Evolutionary conservation across 2,888 invertebrate genomes (phyloP), one percentile per base, ranked within the genome.

Genomic region (Parascotia fuliginaria): DNA sequence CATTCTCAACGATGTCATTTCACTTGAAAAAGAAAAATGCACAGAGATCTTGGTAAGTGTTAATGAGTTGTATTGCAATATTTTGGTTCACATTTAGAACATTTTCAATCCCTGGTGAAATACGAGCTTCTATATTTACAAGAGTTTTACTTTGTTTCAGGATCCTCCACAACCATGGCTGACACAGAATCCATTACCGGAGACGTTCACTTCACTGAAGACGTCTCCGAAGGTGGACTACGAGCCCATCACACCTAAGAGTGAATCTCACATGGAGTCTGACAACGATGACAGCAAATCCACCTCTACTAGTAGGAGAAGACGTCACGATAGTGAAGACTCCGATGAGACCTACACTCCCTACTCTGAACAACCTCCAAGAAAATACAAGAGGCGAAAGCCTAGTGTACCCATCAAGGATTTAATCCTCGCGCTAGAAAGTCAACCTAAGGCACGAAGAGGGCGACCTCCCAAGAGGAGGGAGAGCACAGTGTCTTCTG

Each of bases 401-500:
- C 75, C 87, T 28, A 83, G 76, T 61, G 78, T 89, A 28, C 87
- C 89, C 9, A 85, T 89, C 38, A 85, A 88, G 63, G 89, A 91
- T 28, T 86, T 88, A 81, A 90, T 92, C 56, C 75, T 77, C 44
- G 88, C 84, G 55, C 69, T 90, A 49, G 89, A 92, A 64, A 87
- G 83, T 51, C 87, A 87, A 56, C 81, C 85, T 37, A 85, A 85
- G 69, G 85, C 85, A 51, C 80, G 88, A 60, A 80, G 93, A 68
- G 94, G 94, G 14, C 85, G 94, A 15, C 94, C 94, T 24, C 93
- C 93, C 14, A 93, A 93, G 61, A 76, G 93, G 43, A 79, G 93
- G 59, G 89, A 87, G 57, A 91, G 92, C 73, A 83, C 79, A 9
- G 83, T 90, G 42, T 91, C 90, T 14, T 89, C 89, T 16, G 77